phyloP scores from a whole-genome alignment of 35 echinoderm and acorn worm species.

The Apostichopus japonicus region DNA sequence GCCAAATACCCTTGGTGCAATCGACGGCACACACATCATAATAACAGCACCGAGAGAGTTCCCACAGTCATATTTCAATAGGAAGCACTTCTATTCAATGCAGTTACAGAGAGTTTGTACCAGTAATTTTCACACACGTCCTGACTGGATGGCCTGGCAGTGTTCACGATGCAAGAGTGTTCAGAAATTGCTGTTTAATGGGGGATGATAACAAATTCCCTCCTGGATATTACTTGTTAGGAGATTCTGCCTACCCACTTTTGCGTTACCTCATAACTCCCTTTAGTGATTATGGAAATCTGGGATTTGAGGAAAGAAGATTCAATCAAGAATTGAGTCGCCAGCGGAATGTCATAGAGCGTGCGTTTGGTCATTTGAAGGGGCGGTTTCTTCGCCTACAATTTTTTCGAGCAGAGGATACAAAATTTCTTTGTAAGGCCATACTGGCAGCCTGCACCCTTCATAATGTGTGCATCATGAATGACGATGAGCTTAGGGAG shows the following conservation, averaged over 20 bases:
- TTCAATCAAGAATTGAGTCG: no score
- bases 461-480: no score
- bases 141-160: no score
- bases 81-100: no score
- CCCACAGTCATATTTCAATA: neutral
- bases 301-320: slow-evolving; percentile 13
- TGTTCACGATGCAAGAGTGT: neutral
- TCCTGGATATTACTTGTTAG: slow-evolving; percentile 27
- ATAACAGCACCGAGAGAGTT: no score
- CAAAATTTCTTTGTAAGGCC: slow-evolving; percentile 27
- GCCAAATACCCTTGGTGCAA: no score
- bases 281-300: slow-evolving; percentile 56
- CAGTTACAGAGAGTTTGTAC: no score
- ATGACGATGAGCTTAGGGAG: no score
- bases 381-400: neutral
- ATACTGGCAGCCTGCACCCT: slow-evolving; percentile 29
- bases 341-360: no score
- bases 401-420: slow-evolving; percentile 27
- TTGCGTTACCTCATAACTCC: slow-evolving; percentile 47
- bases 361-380: slow-evolving; percentile 50
- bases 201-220: no score
- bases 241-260: slow-evolving; percentile 52
- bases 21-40: no score
- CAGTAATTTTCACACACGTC: slow-evolving; percentile 7
- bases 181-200: neutral